Base-by-base conservation (phyloP, 2,113 vertebrate species). In the Centrocercus urophasianus region DNA sequence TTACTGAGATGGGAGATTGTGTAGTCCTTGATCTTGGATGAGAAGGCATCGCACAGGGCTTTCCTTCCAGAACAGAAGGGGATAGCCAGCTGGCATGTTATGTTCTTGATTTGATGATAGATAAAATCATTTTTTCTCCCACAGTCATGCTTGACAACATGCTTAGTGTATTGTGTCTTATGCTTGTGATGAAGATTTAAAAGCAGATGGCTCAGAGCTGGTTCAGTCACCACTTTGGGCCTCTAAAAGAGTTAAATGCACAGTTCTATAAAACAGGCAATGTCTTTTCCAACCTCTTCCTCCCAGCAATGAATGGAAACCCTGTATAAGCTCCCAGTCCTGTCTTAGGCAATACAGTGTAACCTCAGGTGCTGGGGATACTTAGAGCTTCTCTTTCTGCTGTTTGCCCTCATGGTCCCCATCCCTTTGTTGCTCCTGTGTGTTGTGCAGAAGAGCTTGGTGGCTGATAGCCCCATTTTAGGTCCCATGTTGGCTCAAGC, bases 1-100 rank as follows among this genome's bases (percentile, higher is more conserved):
- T 67, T 19, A 59, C 50, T 0, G 2, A 24, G 24, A 5, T 70
- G 27, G 21, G n/a, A 70, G 1, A 5, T 13, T 43, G 32, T 8
- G 50, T 79, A 18, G 18, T 61, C 10, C 59, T 54, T n/a, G 50
- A 54, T 13, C 45, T 67, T 64, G 38, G 45, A 11, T 76, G 20
- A 50, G 40, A 66, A 66, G n/a, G n/a, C 71, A 11, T 77, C 73
- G 59, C 16, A 36, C 7, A 59, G 36, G 43, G 10, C 24, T 83
- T 16, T 76, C 69, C n/a, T 86, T 82, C 27, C 64, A 73, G 30
- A 70, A 27, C 8, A 61, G 25, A 4, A 45, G 12, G 12, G 8
- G 54, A 7, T 12, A 65, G 28, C 40, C 54, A 72, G 14, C 2
- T 24, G 7, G 14, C 11, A 32, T 25, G 21, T 28, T 32, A 32